Conservation (phyloP, 2,888 invertebrate genomes). For the Corythucha ciliata region DNA sequence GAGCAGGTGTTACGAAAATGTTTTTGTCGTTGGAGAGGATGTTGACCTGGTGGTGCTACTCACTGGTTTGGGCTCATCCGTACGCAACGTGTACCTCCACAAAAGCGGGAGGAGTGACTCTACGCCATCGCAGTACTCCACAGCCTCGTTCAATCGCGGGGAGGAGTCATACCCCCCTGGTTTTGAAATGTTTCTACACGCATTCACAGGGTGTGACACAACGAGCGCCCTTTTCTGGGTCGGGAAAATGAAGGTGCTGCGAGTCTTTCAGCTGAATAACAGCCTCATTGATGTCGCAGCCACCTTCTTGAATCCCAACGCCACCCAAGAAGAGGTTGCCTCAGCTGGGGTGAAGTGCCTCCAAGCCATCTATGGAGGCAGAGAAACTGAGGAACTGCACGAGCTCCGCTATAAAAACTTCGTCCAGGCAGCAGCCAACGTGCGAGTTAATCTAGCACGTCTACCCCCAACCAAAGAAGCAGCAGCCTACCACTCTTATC, state of each 20-base stretch:
- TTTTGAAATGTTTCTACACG: neutral
- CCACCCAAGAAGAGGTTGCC: neutral
- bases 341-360: conserved; percentile 2
- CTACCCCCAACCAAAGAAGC: conserved; percentile 3
- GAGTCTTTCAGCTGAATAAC: too few species aligned
- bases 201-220: conserved; percentile 10
- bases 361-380: neutral
- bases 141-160: conserved; percentile 2
- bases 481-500: neutral
- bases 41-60: conserved; percentile 5
- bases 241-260: conserved; percentile 2
- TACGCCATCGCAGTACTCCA: neutral
- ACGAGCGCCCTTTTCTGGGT: conserved; percentile 4
- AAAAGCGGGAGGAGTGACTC: conserved; percentile 6
- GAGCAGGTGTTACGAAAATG: neutral
- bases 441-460: neutral
- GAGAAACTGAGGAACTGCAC: neutral
- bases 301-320: conserved; percentile 6
- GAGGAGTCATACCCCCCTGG: conserved; percentile 7
- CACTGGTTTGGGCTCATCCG: neutral
- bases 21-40: too few species aligned
- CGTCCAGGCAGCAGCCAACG: neutral
- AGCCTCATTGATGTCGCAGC: too few species aligned
- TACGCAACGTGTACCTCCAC: neutral
- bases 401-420: neutral